Percentiles rank a stretch among this genome's conserved stretches.
These are phyloP conservation scores for Cephus pygmeus DNA, from an alignment of 2,888 invertebrate genomes.

Conservation along the genomic window DNA sequence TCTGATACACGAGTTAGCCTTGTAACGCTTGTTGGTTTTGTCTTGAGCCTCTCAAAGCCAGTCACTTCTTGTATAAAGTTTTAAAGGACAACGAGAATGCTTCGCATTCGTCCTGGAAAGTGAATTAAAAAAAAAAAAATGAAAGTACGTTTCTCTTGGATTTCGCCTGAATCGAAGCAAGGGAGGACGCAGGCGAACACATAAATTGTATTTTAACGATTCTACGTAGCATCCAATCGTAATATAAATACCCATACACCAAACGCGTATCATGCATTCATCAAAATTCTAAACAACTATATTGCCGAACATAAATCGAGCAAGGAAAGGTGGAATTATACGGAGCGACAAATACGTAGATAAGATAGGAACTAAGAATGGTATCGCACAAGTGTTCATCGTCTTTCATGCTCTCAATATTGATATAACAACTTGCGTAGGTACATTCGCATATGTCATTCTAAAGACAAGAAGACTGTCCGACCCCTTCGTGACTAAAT, in stretches of 20 bases:
- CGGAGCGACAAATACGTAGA: neutral
- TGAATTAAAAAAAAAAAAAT: constrained; percentile 1
- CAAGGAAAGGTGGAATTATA: neutral
- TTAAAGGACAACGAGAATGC: neutral
- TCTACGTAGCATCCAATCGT: neutral
- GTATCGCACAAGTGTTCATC: neutral
- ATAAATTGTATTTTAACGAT: neutral
- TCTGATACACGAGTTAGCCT: neutral
- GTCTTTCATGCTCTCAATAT: neutral
- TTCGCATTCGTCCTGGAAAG: neutral
- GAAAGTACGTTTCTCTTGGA: constrained; percentile 26
- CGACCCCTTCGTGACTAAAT: neutral
- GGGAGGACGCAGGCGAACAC: constrained; percentile 8
- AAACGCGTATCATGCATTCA: neutral
- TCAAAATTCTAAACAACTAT: neutral
- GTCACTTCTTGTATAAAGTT: neutral
- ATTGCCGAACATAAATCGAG: neutral
- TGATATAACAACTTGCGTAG: neutral
- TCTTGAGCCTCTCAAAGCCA: too few species aligned
- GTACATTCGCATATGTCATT: neutral
- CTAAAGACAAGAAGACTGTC: neutral
- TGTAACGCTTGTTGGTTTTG: neutral
- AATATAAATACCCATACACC: neutral
- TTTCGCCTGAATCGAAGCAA: constrained; percentile 35
- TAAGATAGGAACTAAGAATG: neutral